phyloP scores from a whole-genome alignment of 2,888 invertebrate species.

The Pristionchus maxplancki region DNA sequence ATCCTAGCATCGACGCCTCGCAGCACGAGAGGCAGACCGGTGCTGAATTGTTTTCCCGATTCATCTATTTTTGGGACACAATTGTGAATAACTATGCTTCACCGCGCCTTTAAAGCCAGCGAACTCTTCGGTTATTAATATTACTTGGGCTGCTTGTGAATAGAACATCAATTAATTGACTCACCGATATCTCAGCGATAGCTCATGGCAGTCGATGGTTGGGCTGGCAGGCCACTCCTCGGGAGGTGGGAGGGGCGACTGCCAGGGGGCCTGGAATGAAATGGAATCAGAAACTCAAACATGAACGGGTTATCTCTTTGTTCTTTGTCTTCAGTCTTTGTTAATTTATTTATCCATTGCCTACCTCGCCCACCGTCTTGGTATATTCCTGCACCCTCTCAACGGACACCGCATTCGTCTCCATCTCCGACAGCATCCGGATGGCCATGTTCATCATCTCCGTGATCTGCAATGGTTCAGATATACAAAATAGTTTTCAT shows the following conservation, averaged over 20 bases:
- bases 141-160: too few relatives aligned
- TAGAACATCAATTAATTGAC: too few relatives aligned
- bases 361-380: constrained; percentile 67
- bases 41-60: not conserved
- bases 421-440: constrained; percentile 95
- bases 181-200: constrained; percentile 43
- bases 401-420: constrained; percentile 96
- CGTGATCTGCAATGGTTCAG: constrained; percentile 89
- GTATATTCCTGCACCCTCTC: constrained; percentile 83
- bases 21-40: constrained; percentile 37
- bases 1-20: constrained; percentile 14
- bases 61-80: too few relatives aligned
- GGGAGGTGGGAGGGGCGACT: constrained; percentile 13
- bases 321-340: too few relatives aligned
- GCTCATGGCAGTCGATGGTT: constrained; percentile 31
- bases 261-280: constrained; percentile 31
- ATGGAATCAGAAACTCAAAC: too few relatives aligned
- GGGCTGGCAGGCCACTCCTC: constrained; percentile 37
- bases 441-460: constrained; percentile 97
- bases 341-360: not conserved
- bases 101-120: too few relatives aligned
- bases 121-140: too few relatives aligned
- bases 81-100: too few relatives aligned
- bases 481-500: not conserved
- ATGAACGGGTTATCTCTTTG: too few relatives aligned